Evolutionary conservation across 2,113 vertebrate species (phyloP), one percentile per base, ranked within the genome.

Genomic region (Nyctibius bracteatus): DNA sequence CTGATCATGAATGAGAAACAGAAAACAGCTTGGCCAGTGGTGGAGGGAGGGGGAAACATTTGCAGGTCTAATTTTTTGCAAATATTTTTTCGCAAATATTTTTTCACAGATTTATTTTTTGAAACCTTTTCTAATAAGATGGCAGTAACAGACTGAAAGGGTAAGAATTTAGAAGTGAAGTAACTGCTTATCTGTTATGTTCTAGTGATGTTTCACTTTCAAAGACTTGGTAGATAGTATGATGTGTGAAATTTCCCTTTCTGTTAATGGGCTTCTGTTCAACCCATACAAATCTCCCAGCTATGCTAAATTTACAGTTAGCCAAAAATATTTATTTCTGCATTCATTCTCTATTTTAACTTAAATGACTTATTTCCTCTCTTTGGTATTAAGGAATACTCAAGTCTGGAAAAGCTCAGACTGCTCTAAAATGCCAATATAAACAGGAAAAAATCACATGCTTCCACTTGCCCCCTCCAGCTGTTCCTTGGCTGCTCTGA

Each of bases 381-480:
- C 30, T 73, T 92, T 95, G 19, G 33, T 91, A 57, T 67, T 92
- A 94, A 83, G 66, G 51, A 95, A 84, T 33, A 47, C 20, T 88
- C 39, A 86, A 28, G 68, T 70, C 30, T 96, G 93, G 88, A 95
- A 95, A 84, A 92, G 54, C 41, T 92, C 74, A 91, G 74, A 75
- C 66, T 71, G 57, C 37, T 63, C 57, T 35, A 78, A 88, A 87
- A 78, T 19, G 81, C 90, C 93, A 96, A 91, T 63, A 85, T 27
- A 96, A 97, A 97, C 81, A 91, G 6, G 11, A 89, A 70, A 84
- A 83, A 81, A 81, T 86, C 68, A 74, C 62, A 75, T 79, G 30
- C 16, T 73, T 95, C 46, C 52, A 72, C n/a, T 90, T 90, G 62
- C 80, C 59, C 80, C n/a, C n/a, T 70, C 71, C 88, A 96, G 65